Conservation (phyloP, 2,888 invertebrate genomes). For the Drosophila ustulata region DNA sequence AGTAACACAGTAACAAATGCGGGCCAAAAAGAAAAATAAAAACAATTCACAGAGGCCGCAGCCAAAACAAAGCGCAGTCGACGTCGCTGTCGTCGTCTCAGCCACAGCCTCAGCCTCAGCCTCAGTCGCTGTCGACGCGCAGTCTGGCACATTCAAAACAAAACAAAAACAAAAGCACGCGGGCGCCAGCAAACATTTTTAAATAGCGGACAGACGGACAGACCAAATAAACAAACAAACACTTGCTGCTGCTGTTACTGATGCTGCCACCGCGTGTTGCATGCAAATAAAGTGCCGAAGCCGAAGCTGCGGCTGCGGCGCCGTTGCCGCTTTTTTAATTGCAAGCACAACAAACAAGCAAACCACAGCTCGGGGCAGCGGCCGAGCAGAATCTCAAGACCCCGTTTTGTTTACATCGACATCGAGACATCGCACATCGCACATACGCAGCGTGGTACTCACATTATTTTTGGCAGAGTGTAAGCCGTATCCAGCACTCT, state of each 20-base stretch:
- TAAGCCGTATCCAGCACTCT: constrained; percentile 30
- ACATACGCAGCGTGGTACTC: constrained; percentile 71
- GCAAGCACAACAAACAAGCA: constrained; percentile 38
- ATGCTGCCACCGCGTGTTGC: constrained; percentile 44
- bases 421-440: constrained; percentile 29
- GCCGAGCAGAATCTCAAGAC: constrained; percentile 70
- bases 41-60: constrained; percentile 44
- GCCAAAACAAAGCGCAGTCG: constrained; percentile 58
- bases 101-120: constrained; percentile 20
- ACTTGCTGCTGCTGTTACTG: constrained; percentile 49
- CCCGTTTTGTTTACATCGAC: constrained; percentile 73
- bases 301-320: constrained; percentile 24
- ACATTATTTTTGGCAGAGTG: constrained; percentile 28
- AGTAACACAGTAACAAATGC: constrained; percentile 23
- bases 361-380: constrained; percentile 13
- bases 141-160: constrained; percentile 47
- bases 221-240: constrained; percentile 31
- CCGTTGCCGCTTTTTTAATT: constrained; percentile 54
- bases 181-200: constrained; percentile 50
- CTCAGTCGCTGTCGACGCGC: constrained; percentile 47
- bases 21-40: constrained; percentile 35
- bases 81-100: constrained; percentile 15
- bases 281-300: constrained; percentile 52
- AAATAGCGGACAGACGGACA: constrained; percentile 36
- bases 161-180: constrained; percentile 48